phyloP scores from a whole-genome alignment of 2,888 invertebrate genomes.

The Seira musarum region DNA sequence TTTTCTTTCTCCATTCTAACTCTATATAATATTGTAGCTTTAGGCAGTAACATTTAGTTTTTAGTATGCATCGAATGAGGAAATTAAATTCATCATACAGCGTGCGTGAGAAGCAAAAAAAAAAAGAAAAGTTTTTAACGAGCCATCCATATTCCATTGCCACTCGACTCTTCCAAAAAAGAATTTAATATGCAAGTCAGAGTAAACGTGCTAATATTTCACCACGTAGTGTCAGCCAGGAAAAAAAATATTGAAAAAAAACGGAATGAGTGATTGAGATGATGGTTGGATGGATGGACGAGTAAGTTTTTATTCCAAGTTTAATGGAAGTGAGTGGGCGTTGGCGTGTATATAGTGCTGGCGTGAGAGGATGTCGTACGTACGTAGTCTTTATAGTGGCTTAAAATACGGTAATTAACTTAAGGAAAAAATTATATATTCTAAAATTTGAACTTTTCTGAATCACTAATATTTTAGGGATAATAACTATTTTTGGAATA shows the following conservation, averaged over 20 bases:
- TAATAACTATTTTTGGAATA: too few relatives aligned
- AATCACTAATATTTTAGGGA: too few relatives aligned
- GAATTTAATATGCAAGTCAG: background rate
- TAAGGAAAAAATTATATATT: too few relatives aligned
- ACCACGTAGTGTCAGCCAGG: background rate
- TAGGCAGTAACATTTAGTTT: too few relatives aligned
- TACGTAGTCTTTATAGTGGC: background rate
- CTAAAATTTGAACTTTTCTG: too few relatives aligned
- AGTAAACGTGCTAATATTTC: constrained; percentile 7
- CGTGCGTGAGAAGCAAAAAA: background rate
- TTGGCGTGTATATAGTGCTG: constrained; percentile 8
- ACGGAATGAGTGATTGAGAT: constrained; percentile 6
- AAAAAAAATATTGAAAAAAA: too few relatives aligned
- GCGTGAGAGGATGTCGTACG: background rate
- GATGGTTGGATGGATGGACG: constrained; percentile 1
- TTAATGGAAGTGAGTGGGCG: background rate
- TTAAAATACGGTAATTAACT: too few relatives aligned
- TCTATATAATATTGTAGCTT: too few relatives aligned
- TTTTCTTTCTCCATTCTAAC: too few relatives aligned
- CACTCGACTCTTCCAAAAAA: background rate
- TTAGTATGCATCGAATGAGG: too few relatives aligned
- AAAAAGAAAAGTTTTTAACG: background rate
- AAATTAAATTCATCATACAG: too few relatives aligned
- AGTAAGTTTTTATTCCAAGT: constrained; percentile 10
- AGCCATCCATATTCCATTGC: background rate